A percentile compares a stretch with the other conserved stretches of the same genome.
These are phyloP conservation scores for Eonycteris spelaea DNA, from an alignment of 2,113 vertebrate genomes.

Conservation along the genomic window DNA sequence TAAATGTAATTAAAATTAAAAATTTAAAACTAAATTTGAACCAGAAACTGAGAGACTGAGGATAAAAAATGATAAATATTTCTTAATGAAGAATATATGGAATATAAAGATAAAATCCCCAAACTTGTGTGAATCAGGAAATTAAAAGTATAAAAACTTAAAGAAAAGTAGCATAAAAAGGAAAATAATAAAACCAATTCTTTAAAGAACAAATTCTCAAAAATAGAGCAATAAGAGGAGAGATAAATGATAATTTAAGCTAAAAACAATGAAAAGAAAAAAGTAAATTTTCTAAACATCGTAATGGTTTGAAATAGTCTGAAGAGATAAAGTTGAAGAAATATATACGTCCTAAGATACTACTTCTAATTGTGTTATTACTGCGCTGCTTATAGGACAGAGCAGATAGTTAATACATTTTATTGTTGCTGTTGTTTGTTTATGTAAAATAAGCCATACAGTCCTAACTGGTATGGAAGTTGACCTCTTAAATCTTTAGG, in stretches of 20 bases:
- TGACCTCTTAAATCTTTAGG: background rate
- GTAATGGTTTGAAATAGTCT: background rate
- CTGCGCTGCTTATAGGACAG: background rate
- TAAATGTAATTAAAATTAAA: background rate
- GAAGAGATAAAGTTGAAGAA: background rate
- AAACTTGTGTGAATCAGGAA: background rate
- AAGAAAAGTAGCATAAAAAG: background rate
- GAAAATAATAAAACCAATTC: background rate
- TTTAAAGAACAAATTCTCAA: background rate
- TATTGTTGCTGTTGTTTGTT: background rate
- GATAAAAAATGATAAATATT: background rate
- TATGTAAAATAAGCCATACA: background rate
- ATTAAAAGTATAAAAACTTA: background rate
- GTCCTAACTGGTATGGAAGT: background rate
- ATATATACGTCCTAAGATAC: background rate
- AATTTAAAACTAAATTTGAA: background rate
- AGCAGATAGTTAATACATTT: background rate
- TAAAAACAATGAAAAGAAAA: background rate
- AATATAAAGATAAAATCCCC: background rate
- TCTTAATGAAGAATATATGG: background rate
- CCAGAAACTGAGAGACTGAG: background rate
- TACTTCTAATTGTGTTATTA: background rate
- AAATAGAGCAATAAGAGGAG: background rate
- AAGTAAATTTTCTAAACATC: background rate
- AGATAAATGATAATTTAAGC: background rate